These are phyloP conservation scores for Magallana ariakensis DNA, from an alignment of 1,140 invertebrate genomes.

Conservation along the genomic window DNA sequence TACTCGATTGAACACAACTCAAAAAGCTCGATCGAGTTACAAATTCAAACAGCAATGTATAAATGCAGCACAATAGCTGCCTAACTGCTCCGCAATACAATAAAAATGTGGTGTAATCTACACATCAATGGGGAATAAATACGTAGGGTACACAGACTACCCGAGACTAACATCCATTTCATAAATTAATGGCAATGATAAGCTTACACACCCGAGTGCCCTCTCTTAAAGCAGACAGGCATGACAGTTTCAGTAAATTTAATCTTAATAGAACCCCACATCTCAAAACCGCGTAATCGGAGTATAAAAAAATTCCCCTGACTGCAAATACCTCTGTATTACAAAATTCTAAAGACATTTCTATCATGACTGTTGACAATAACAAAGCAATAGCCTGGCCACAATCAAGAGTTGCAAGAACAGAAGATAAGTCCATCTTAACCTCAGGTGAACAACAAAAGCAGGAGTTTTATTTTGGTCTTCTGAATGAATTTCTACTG, in stretches of 20 bases:
- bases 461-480: not conserved
- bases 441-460: not conserved
- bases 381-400: not conserved
- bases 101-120: conserved; percentile 11
- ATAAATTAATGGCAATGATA: conserved; percentile 37
- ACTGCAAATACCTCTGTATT: not conserved
- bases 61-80: conserved; percentile 27
- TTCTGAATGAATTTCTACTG: not conserved
- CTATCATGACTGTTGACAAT: conserved; percentile 18
- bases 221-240: conserved; percentile 27
- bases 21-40: conserved; percentile 2
- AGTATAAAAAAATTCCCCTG: conserved; percentile 11
- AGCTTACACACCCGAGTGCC: conserved; percentile 7
- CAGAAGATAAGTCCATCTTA: not conserved
- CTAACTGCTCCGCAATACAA: not conserved
- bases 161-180: conserved; percentile 8
- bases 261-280: conserved; percentile 20
- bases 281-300: conserved; percentile 28
- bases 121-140: conserved; percentile 24
- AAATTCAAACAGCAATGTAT: conserved; percentile 6
- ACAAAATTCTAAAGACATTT: not conserved
- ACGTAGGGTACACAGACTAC: not conserved
- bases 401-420: not conserved
- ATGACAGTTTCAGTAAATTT: conserved; percentile 38
- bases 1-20: not conserved